Base-by-base conservation (phyloP, 2,888 invertebrate species). In the Rutpela maculata region DNA sequence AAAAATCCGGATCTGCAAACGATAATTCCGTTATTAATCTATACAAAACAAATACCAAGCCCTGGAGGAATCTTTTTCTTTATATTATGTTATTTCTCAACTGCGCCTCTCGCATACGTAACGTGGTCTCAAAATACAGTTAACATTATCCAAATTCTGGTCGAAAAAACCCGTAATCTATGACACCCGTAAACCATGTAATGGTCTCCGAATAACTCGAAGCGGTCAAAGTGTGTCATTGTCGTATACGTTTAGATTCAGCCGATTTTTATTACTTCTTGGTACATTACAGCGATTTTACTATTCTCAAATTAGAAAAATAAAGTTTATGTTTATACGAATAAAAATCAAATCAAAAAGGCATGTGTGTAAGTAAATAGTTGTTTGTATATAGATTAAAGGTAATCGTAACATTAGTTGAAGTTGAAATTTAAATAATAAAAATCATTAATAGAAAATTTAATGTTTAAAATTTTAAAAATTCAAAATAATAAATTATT, bases 191-290 rank as follows among this genome's bases (percentile, higher is more conserved):
- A 50, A 43, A 43, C 12, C 3, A n/a, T 15, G 5, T 11, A n/a
- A n/a, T 50, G n/a, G 50, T 50, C n/a, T 67, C 15, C 15, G 22
- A 67, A 67, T 50, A 50, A 50, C 55, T 4, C 15, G 12, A 35
- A 67, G 43, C 15, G 10, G 22, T 22, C 19, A 7, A 67, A 55
- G 55, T 67, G 55, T 43, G 66, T 67, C 66, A 67, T 18, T 55
- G 66, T 22, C 55, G 9, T n/a, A 15, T 18, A 9, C 17, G 1
- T 22, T 60, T 60, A 50, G 4, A 6, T n/a, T 50, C 15, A 2
- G 1, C 2, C 15, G 4, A 50, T 12, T 50, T 50, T 50, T 50
- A 50, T 50, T 12, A 15, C 50, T 50, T 50, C 50, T 50, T 2
- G 50, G 50, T 12, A 50, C 50, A 15, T 50, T 50, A 50, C 50